Evolutionary conservation across 2,797 vertebrate genomes (phyloP).

Genomic region (Pygocentrus nattereri): DNA sequence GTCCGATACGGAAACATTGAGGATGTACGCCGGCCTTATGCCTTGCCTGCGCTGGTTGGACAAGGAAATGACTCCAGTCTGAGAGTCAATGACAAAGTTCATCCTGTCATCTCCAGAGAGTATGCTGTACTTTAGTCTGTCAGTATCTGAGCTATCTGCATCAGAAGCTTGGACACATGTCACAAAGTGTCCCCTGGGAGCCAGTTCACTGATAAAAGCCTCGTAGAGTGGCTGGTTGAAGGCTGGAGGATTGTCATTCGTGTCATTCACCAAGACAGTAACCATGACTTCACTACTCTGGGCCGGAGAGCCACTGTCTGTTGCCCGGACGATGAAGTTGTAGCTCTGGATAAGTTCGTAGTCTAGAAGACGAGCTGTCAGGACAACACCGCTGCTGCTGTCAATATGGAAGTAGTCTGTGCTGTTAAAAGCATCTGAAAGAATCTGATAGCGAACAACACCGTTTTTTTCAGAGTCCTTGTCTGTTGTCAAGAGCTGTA

Average conservation of each 20-base stretch:
- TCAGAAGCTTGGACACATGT: conserved; percentile 92
- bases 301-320: conserved; percentile 88
- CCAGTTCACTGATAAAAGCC: conserved; percentile 90
- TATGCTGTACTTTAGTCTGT: conserved; percentile 89
- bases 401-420: conserved; percentile 91
- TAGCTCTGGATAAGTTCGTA: conserved; percentile 86
- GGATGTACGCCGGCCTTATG: conserved; percentile 83
- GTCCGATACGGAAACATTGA: conserved; percentile 95
- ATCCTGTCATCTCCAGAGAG: conserved; percentile 92
- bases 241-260: conserved; percentile 92
- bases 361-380: conserved; percentile 86
- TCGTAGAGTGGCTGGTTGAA: conserved; percentile 90
- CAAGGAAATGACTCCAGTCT: conserved; percentile 88
- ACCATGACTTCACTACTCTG: conserved; percentile 86
- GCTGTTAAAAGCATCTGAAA: conserved; percentile 85
- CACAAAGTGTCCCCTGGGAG: conserved; percentile 91
- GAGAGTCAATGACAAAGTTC: conserved; percentile 87
- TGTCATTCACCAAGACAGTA: conserved; percentile 86
- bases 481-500: conserved; percentile 87
- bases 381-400: conserved; percentile 84
- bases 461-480: conserved; percentile 89
- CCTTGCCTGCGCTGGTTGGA: conserved; percentile 86
- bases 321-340: conserved; percentile 85
- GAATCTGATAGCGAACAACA: conserved; percentile 87
- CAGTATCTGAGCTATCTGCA: conserved; percentile 86